Evolutionary conservation across 2,113 vertebrate genomes (phyloP).

Genomic region (Tragelaphus imberbis): DNA sequence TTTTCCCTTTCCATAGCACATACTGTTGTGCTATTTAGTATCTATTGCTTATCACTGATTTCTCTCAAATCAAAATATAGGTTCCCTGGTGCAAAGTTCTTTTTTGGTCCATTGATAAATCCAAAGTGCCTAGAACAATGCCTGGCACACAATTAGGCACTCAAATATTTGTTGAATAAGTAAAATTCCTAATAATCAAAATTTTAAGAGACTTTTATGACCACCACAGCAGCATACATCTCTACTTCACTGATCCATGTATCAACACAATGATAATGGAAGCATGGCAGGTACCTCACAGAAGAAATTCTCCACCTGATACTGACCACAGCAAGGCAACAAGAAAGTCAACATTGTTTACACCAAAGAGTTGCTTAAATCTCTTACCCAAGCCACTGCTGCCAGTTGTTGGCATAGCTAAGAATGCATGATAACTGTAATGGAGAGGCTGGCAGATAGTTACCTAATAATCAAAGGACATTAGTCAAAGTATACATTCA

Average conservation of each 20-base stretch:
- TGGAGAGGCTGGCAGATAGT: neutral
- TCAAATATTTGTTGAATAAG: conserved; percentile 6
- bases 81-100: neutral
- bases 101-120: neutral
- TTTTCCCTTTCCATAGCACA: neutral
- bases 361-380: conserved; percentile 44
- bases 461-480: conserved; percentile 12
- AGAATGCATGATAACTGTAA: conserved; percentile 5
- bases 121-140: neutral
- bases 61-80: conserved; percentile 26
- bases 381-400: conserved; percentile 13
- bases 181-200: conserved; percentile 9
- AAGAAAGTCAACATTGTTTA: conserved; percentile 40
- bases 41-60: neutral
- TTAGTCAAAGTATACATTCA: conserved; percentile 27
- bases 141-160: neutral
- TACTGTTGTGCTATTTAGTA: neutral
- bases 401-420: neutral
- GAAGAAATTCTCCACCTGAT: conserved; percentile 24
- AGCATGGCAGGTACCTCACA: conserved; percentile 50
- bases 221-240: conserved; percentile 43
- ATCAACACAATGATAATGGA: conserved; percentile 15
- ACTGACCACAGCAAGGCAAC: conserved; percentile 17
- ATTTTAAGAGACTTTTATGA: neutral
- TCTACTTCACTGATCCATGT: conserved; percentile 38